Conservation (phyloP, 2,113 vertebrate genomes). For the Atherinomorus stipes region DNA sequence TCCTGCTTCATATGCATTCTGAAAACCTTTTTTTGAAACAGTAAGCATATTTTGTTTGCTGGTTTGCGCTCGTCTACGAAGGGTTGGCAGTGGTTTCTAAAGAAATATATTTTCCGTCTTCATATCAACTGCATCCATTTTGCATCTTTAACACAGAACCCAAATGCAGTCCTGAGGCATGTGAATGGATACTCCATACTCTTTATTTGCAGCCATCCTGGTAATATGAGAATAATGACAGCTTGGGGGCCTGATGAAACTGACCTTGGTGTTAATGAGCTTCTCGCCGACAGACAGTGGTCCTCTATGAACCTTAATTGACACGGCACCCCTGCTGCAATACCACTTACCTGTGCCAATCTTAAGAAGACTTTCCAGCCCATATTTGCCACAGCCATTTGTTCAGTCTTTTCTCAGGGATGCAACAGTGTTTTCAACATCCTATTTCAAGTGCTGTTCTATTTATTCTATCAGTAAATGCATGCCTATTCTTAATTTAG, state of each 20-base stretch:
- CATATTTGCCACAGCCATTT: slow-evolving; percentile 69
- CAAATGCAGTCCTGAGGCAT: slow-evolving; percentile 33
- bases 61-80: slow-evolving; percentile 7
- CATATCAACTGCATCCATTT: slow-evolving; percentile 15
- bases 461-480: slow-evolving; percentile 48
- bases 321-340: slow-evolving; percentile 62
- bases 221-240: slow-evolving; percentile 73
- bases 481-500: slow-evolving; percentile 50
- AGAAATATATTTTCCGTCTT: slow-evolving; percentile 14
- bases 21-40: slow-evolving; percentile 19
- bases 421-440: slow-evolving; percentile 53
- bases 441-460: slow-evolving; percentile 46
- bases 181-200: slow-evolving; percentile 33
- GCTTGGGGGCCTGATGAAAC: slow-evolving; percentile 78
- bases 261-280: slow-evolving; percentile 84
- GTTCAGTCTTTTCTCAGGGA: slow-evolving; percentile 54
- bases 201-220: slow-evolving; percentile 53
- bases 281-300: slow-evolving; percentile 68
- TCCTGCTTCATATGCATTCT: slow-evolving; percentile 60
- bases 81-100: background rate
- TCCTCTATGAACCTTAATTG: slow-evolving; percentile 66
- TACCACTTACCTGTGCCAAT: slow-evolving; percentile 81
- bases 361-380: slow-evolving; percentile 61
- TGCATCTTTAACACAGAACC: slow-evolving; percentile 23
- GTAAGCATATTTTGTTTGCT: slow-evolving; percentile 26